Conservation (phyloP, 2,888 invertebrate genomes). For the Byasa hedistus region DNA sequence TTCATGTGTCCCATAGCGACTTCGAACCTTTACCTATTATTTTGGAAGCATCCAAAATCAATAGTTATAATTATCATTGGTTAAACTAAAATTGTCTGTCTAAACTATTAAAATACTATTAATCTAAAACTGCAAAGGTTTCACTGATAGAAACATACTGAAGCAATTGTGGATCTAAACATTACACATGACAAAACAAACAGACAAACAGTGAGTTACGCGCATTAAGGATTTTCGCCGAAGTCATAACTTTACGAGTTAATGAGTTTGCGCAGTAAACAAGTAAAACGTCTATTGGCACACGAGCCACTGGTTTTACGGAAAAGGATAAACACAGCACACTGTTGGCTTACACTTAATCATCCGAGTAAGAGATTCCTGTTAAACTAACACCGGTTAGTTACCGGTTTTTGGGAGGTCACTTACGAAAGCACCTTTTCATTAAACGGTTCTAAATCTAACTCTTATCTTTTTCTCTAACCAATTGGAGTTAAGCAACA, state of each 20-base stretch:
- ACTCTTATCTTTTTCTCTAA: too few species aligned
- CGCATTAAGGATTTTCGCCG: constrained; percentile 21
- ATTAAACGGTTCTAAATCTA: neutral
- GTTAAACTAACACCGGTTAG: constrained; percentile 5
- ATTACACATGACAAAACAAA: neutral
- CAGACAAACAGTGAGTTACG: neutral
- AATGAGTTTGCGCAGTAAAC: constrained; percentile 24
- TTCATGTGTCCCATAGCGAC: too few species aligned
- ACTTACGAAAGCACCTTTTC: neutral
- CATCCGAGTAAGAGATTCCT: constrained; percentile 13
- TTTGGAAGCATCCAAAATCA: too few species aligned
- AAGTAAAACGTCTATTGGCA: constrained; percentile 28
- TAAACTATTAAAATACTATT: too few species aligned
- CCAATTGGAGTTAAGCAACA: too few species aligned
- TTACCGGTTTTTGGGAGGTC: neutral
- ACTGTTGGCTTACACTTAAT: constrained; percentile 23
- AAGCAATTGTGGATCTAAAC: too few species aligned
- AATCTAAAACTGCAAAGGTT: too few species aligned
- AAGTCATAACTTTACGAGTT: constrained; percentile 23
- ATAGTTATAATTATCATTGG: too few species aligned
- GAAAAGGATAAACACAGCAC: constrained; percentile 22
- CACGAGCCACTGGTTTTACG: constrained; percentile 27
- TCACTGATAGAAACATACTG: too few species aligned
- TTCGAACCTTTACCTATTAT: too few species aligned
- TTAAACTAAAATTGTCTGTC: too few species aligned